Evolutionary conservation across 2,113 vertebrate genomes (phyloP), one percentile per base, ranked within the genome.

Genomic region (Elachura formosa): DNA sequence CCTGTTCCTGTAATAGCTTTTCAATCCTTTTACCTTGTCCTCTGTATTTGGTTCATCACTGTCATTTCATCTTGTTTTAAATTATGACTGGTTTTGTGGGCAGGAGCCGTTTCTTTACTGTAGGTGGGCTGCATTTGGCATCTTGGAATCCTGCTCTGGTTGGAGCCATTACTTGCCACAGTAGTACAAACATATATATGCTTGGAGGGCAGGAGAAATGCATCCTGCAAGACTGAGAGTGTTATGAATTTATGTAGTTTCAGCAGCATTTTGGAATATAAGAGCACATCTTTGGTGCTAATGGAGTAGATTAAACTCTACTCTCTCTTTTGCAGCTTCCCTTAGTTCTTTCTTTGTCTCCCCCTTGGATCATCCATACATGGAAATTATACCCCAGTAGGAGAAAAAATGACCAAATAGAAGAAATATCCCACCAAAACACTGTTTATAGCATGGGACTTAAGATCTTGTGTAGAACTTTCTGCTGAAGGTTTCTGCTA

Each of bases 31-130:
- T 84, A 34, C 25, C 16, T 62, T 8, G 2, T 67, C 13, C 29
- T 91, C 29, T 73, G 5, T 55, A 16, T 76, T 73, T 89, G 66
- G 34, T 96, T 87, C 62, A 69, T 52, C 36, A 38, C 21, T 16
- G 16, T 91, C 29, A 9, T 68, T 89, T n/a, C 11, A 52, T 7
- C 29, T 87, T 61, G 33, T 79, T 96, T 88, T 80, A 73, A 58
- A 56, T 36, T 38, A 36, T 56, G 49, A 36, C 16, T 8, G 5
- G 10, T 82, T 87, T 38, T 17, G 2, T 24, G 24, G 29, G 10
- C 16, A 78, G 52, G 41, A 87, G 33, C 33, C 69, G 33, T 55
- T 87, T 79, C 38, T 62, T 62, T 58, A 17, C 40, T 61, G 38
- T 16, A 14, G 2, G 0, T 73, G 14, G 64, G 26, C 51, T 83